These are phyloP conservation scores for Falcaria lacertinaria DNA, from an alignment of 2,888 invertebrate genomes.

Conservation along the genomic window DNA sequence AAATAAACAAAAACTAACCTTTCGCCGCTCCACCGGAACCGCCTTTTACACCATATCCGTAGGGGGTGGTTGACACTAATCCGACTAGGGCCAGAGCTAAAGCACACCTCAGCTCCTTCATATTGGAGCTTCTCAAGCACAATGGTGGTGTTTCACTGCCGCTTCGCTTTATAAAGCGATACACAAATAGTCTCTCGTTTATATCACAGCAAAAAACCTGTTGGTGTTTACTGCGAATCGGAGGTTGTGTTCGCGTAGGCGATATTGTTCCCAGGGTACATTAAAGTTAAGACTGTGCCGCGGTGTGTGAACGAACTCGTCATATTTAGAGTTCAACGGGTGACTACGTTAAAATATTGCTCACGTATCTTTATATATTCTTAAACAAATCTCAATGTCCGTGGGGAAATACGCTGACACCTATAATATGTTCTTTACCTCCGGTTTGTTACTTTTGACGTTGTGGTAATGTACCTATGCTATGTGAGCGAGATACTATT, in stretches of 20 bases:
- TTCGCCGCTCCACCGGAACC: conserved; percentile 53
- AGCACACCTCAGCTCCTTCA: conserved; percentile 65
- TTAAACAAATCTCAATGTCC: conserved; percentile 15
- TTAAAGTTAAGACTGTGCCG: conserved; percentile 28
- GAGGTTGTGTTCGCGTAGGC: conserved; percentile 55
- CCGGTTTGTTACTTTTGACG: conserved; percentile 25
- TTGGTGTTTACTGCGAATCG: conserved; percentile 64
- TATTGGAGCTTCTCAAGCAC: conserved; percentile 61
- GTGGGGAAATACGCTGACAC: conserved; percentile 36
- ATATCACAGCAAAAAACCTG: conserved; percentile 68
- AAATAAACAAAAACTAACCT: conserved; percentile 41
- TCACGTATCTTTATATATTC: conserved; percentile 29
- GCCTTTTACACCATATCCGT: conserved; percentile 64
- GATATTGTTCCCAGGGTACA: conserved; percentile 50
- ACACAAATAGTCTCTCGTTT: conserved; percentile 64
- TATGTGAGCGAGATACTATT: conserved; percentile 23
- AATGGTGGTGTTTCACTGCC: conserved; percentile 54
- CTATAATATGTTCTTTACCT: conserved; percentile 19
- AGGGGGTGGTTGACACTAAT: conserved; percentile 51
- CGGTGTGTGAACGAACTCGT: conserved; percentile 20
- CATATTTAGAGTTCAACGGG: conserved; percentile 7
- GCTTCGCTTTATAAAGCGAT: conserved; percentile 72
- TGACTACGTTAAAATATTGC: conserved; percentile 34
- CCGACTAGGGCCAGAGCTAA: conserved; percentile 47
- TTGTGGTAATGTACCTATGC: conserved; percentile 13